Evolutionary conservation across 2,797 vertebrate genomes (phyloP), one percentile per base, ranked within the genome.

Genomic region (Gymnodraco acuticeps): DNA sequence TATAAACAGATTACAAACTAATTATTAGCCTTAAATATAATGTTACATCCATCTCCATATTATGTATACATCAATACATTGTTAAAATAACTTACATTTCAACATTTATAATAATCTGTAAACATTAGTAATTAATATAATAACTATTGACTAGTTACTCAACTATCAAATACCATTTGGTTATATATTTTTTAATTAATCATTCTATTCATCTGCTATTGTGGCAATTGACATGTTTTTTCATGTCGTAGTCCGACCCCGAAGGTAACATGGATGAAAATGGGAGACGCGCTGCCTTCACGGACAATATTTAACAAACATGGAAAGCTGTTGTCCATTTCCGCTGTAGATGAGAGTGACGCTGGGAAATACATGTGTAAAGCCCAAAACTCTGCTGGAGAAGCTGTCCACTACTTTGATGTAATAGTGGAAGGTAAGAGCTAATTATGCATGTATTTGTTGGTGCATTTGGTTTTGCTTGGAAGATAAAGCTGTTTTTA

Each of bases 331-430:
- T 16, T 99, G 92, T 96, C 89, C 84, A 94, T 99, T 64, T 85
- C 94, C 1, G 80, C 93, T 0, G 89, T 97, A 16, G 94, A 94
- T 8, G 89, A 94, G 20, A 79, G 31, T 0, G 96, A 98, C 65
- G 88, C 87, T 55, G 98, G 98, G n/a, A 95, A 91, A 9, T 99
- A 99, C 86, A 94, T 92, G 64, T 99, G 98, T 73, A 95, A 73
- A 0, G 97, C 96, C n/a, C 89, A 70, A 66, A 99, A 97, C 88
- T 62, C 78, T 56, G 83, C 92, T 68, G 98, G 97, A 71, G 88
- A 92, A 46, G 80, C 15, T 2, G 90, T 87, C 3, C 97, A 98
- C 31, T 91, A 96, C 82, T 98, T 98, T 83, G 91, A 92, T 0
- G 95, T 99, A 15, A 92, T 84, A 0, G 95, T 99, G 23, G 96